phyloP scores from a whole-genome alignment of 2,113 vertebrate species.

The Dinomys branickii region DNA sequence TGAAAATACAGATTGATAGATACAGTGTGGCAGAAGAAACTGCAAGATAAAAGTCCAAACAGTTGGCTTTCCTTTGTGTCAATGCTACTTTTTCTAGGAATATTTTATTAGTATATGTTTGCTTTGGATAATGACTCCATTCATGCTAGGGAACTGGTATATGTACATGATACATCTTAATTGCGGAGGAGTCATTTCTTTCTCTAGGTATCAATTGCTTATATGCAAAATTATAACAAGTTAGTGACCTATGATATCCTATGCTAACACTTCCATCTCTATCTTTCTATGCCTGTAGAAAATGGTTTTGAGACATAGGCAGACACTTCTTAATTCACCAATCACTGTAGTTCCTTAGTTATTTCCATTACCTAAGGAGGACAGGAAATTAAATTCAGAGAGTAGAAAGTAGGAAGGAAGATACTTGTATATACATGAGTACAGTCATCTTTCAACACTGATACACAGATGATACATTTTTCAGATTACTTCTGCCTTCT shows the following conservation, averaged over 20 bases:
- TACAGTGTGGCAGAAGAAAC: not conserved
- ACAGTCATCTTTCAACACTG: not conserved
- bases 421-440: not conserved
- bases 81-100: not conserved
- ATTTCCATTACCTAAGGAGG: not conserved
- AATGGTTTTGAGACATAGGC: not conserved
- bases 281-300: not conserved
- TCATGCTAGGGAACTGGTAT: not conserved
- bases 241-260: not conserved
- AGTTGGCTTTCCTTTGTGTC: not conserved
- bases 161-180: not conserved
- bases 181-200: not conserved
- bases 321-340: not conserved
- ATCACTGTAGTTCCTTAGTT: not conserved
- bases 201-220: not conserved
- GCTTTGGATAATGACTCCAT: not conserved
- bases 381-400: not conserved
- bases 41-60: not conserved
- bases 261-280: not conserved
- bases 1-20: not conserved
- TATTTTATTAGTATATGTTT: not conserved
- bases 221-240: not conserved
- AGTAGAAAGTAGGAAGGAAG: constrained; percentile 1
- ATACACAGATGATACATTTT: constrained; percentile 38
- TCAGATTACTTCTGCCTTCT: not conserved